Conservation (phyloP, 2,113 vertebrate genomes). For the Podilymbus podiceps region DNA sequence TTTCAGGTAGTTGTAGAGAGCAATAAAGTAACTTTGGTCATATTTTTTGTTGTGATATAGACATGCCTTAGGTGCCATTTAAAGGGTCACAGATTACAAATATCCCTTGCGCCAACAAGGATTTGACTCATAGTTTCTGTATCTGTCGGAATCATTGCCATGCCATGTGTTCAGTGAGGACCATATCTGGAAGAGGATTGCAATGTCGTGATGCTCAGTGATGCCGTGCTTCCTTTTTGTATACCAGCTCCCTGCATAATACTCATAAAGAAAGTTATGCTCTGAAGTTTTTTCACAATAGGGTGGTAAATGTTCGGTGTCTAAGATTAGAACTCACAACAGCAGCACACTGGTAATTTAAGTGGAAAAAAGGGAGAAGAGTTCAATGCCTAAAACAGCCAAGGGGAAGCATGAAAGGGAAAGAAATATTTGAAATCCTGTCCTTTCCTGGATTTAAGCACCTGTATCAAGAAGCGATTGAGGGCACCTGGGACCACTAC, state of each 20-base stretch:
- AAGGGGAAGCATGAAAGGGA: background rate
- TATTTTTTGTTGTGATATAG: background rate
- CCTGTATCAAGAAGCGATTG: background rate
- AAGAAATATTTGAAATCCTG: background rate
- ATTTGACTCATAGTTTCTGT: background rate
- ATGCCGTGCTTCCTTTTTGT: background rate
- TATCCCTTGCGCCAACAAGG: background rate
- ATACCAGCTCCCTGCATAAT: background rate
- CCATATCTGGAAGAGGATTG: background rate
- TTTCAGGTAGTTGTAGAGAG: no score
- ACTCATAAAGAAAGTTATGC: background rate
- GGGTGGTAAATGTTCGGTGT: background rate
- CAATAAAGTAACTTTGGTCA: background rate
- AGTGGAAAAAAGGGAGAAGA: background rate
- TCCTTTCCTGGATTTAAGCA: background rate
- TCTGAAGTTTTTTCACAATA: background rate
- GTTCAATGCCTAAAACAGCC: background rate
- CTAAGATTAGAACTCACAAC: background rate
- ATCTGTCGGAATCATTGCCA: background rate
- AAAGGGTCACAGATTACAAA: background rate
- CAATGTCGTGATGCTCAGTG: background rate
- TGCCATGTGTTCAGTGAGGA: background rate
- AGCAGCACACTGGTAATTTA: background rate
- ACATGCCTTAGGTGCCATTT: background rate
- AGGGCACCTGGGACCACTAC: background rate